Conservation (phyloP, 2,797 vertebrate species). For the Epinephelus coioides region DNA sequence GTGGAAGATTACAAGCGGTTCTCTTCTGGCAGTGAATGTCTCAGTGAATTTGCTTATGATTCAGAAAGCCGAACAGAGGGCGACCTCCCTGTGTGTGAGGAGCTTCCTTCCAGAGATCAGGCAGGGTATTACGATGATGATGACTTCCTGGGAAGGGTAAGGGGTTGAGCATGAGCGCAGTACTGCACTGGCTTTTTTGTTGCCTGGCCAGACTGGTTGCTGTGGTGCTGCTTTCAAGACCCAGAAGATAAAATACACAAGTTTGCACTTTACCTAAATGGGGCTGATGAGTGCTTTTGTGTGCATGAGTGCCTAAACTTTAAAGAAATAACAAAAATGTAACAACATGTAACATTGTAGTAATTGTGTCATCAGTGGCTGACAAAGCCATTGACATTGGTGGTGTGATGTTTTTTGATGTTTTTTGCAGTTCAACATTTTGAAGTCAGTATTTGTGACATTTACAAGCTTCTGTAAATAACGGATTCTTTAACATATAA, state of each 20-base stretch:
- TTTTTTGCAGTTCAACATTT: background rate
- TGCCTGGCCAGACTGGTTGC: slow-evolving; percentile 53
- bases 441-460: slow-evolving; percentile 3
- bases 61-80: slow-evolving; percentile 79
- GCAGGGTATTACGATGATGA: slow-evolving; percentile 83
- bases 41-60: slow-evolving; percentile 83
- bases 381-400: slow-evolving; percentile 5
- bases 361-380: background rate
- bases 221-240: slow-evolving; percentile 47
- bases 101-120: slow-evolving; percentile 83
- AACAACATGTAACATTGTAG: background rate
- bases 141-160: slow-evolving; percentile 92
- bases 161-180: slow-evolving; percentile 77
- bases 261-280: slow-evolving; percentile 25
- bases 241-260: slow-evolving; percentile 12
- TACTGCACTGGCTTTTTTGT: slow-evolving; percentile 57
- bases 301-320: slow-evolving; percentile 52
- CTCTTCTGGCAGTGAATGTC: slow-evolving; percentile 80
- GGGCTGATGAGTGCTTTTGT: slow-evolving; percentile 41
- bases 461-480: slow-evolving; percentile 6
- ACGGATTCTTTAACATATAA: background rate
- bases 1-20: slow-evolving; percentile 66
- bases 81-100: slow-evolving; percentile 85
- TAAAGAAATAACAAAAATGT: background rate
- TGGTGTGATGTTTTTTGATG: slow-evolving; percentile 2